phyloP scores from a whole-genome alignment of 2,797 vertebrate genomes.

The Vultur gryphus region DNA sequence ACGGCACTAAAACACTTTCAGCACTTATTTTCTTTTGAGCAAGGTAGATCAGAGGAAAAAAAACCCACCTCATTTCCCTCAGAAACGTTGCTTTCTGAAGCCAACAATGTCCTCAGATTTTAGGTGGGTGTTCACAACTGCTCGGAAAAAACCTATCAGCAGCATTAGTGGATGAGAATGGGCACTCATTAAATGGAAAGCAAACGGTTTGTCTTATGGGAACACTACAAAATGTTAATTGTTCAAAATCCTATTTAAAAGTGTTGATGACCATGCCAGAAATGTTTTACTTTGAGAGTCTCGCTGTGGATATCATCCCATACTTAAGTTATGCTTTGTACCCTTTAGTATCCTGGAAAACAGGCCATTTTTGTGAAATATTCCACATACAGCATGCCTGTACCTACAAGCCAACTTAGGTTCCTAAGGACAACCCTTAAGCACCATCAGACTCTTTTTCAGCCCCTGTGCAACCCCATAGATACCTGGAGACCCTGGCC shows the following conservation, averaged over 20 bases:
- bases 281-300: neutral
- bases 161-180: neutral
- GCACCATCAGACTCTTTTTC: neutral
- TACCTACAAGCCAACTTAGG: neutral
- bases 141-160: neutral
- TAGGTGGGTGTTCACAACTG: neutral
- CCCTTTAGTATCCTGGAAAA: neutral
- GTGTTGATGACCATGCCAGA: neutral
- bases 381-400: neutral
- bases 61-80: neutral
- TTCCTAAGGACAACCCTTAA: neutral
- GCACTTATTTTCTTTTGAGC: neutral
- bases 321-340: neutral
- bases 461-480: neutral
- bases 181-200: neutral
- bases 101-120: neutral
- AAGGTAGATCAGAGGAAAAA: neutral
- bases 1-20: neutral
- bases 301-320: neutral
- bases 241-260: neutral
- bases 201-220: neutral
- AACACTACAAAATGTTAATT: neutral
- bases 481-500: neutral
- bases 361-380: neutral
- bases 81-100: neutral